Evolutionary conservation across 2,113 vertebrate genomes (phyloP).

Genomic region (Phyllopteryx taeniolatus): DNA sequence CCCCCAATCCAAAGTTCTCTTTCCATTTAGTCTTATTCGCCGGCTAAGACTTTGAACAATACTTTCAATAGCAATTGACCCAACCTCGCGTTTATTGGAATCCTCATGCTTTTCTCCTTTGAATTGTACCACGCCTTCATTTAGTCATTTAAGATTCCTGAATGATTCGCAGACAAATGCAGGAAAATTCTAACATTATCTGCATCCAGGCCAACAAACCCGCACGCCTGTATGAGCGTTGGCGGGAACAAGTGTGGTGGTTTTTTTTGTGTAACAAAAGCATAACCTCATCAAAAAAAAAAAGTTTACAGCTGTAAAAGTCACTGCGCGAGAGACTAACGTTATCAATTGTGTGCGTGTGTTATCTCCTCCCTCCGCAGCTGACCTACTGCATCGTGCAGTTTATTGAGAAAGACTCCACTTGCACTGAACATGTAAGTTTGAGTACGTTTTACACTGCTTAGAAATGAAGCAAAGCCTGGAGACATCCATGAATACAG

Average conservation of each 20-base stretch:
- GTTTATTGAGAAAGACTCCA: slow-evolving; percentile 90
- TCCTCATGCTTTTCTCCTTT: slow-evolving; percentile 24
- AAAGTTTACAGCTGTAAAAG: neutral
- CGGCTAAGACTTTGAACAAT: slow-evolving; percentile 23
- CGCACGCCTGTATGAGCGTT: too few relatives aligned
- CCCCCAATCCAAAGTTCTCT: too few relatives aligned
- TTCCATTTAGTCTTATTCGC: neutral
- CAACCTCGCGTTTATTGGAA: slow-evolving; percentile 33
- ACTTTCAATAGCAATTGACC: slow-evolving; percentile 46
- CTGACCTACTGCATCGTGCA: slow-evolving; percentile 92
- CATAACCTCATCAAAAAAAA: neutral
- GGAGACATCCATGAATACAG: neutral
- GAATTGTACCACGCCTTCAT: neutral
- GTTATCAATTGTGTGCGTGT: neutral
- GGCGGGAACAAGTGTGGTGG: too few relatives aligned
- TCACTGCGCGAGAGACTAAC: neutral
- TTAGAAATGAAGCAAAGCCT: neutral
- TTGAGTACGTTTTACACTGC: neutral
- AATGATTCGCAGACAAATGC: too few relatives aligned
- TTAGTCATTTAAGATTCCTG: too few relatives aligned
- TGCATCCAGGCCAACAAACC: too few relatives aligned
- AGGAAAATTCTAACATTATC: too few relatives aligned
- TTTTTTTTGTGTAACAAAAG: too few relatives aligned
- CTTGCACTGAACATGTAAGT: slow-evolving; percentile 88
- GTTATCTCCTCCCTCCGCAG: slow-evolving; percentile 56